phyloP scores from a whole-genome alignment of 2,888 invertebrate genomes.

The Cheilosia soror region DNA sequence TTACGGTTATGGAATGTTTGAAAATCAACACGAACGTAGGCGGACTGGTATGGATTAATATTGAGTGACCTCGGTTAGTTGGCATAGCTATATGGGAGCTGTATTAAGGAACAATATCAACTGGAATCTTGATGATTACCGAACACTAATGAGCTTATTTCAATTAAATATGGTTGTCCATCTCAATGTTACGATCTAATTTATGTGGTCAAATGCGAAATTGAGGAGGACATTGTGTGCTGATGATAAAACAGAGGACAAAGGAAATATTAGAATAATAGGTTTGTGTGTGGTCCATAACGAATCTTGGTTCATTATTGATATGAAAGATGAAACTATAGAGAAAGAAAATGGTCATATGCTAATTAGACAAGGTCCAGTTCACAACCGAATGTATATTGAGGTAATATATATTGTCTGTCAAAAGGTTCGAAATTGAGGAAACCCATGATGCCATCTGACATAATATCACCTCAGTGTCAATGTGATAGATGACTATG shows the following conservation, averaged over 20 bases:
- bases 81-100: neutral
- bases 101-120: neutral
- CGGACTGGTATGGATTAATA: slow-evolving; percentile 13
- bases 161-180: slow-evolving; percentile 29
- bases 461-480: no score
- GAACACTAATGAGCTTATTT: slow-evolving; percentile 51
- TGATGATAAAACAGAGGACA: neutral
- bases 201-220: neutral
- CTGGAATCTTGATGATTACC: slow-evolving; percentile 43
- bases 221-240: neutral
- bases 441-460: no score
- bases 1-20: neutral
- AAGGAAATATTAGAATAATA: neutral
- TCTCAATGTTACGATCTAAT: neutral
- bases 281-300: neutral
- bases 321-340: no score
- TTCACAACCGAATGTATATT: no score
- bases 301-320: no score
- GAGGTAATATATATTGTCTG: no score
- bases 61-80: slow-evolving; percentile 23
- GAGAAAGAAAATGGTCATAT: no score
- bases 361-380: no score
- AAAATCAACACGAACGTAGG: neutral
- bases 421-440: no score
- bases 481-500: no score